Evolutionary conservation across 2,888 invertebrate species (phyloP).

Genomic region (Lycia hirtaria): DNA sequence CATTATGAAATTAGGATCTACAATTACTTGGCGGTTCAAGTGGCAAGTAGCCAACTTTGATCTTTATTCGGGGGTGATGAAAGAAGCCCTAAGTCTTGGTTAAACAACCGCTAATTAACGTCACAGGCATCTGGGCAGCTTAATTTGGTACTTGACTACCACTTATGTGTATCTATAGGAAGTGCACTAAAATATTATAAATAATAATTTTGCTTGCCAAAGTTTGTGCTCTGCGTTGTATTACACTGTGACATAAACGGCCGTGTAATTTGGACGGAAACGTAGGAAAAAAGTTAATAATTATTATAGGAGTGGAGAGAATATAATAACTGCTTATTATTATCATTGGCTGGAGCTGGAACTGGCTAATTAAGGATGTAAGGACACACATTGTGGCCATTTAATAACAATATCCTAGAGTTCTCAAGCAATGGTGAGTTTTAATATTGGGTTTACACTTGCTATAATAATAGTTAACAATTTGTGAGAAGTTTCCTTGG

Average conservation of each 20-base stretch:
- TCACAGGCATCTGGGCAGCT: too few relatives aligned
- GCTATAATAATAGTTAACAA: neutral
- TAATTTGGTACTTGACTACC: neutral
- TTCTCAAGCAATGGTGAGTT: neutral
- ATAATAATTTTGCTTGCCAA: neutral
- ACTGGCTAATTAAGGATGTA: conserved; percentile 62
- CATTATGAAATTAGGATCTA: too few relatives aligned
- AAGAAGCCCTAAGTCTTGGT: too few relatives aligned
- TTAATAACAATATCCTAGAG: conserved; percentile 19
- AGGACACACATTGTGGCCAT: conserved; percentile 28
- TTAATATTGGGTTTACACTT: conserved; percentile 15
- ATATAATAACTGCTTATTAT: conserved; percentile 76
- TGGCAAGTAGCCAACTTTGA: too few relatives aligned
- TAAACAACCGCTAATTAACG: too few relatives aligned
- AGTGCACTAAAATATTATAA: neutral
- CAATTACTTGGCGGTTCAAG: too few relatives aligned
- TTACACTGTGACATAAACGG: conserved; percentile 41
- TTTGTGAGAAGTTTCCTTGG: neutral
- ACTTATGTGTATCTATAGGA: neutral
- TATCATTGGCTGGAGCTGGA: conserved; percentile 61
- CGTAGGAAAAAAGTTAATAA: conserved; percentile 73
- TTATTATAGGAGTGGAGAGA: conserved; percentile 67
- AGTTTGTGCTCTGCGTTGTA: conserved; percentile 18
- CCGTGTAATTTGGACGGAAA: conserved; percentile 71
- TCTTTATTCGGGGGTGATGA: too few relatives aligned